phyloP scores from a whole-genome alignment of 2,113 vertebrate genomes.

The Dicaeum eximium region DNA sequence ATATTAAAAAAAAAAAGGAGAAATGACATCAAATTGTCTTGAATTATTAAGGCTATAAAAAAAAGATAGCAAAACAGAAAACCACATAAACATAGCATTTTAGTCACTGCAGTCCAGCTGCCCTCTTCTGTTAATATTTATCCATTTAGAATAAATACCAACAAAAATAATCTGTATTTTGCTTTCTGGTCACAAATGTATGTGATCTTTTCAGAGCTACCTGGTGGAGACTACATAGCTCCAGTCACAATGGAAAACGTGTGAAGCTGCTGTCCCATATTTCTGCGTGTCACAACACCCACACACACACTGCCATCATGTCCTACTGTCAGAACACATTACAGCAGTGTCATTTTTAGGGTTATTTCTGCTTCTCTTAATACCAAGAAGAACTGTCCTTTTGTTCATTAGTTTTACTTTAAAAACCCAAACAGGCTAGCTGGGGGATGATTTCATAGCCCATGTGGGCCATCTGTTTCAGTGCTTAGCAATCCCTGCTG shows the following conservation, averaged over 20 bases:
- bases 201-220: neutral
- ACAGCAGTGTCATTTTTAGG: neutral
- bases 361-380: neutral
- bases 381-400: neutral
- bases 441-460: neutral
- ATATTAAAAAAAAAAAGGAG: neutral
- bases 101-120: neutral
- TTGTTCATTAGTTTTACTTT: neutral
- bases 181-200: neutral
- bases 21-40: neutral
- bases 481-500: neutral
- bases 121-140: neutral
- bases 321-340: neutral
- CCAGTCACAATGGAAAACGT: neutral
- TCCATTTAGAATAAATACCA: neutral
- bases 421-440: neutral
- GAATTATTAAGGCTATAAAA: neutral
- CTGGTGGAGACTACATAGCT: neutral
- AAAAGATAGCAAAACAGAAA: neutral
- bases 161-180: neutral
- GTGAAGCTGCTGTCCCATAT: neutral
- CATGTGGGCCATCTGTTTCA: neutral
- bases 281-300: neutral
- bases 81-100: neutral
- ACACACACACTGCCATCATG: neutral